These are phyloP conservation scores for Dicentrarchus labrax DNA, from an alignment of 2,113 vertebrate genomes.

Conservation along the genomic window DNA sequence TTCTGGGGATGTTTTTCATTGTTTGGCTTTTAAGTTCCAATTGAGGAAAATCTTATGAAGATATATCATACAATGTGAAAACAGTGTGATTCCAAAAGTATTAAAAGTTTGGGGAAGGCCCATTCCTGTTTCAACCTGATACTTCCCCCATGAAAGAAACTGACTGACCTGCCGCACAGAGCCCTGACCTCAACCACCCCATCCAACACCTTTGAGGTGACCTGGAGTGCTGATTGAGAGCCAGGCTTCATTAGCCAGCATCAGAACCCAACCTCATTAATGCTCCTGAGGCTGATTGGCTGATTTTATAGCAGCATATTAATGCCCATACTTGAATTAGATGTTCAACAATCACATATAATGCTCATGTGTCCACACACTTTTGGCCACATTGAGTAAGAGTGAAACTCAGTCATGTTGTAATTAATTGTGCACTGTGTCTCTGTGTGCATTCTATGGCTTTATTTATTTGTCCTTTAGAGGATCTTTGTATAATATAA, in stretches of 20 bases:
- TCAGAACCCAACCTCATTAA: neutral
- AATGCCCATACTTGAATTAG: neutral
- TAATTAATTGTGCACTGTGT: neutral
- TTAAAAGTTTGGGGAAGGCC: neutral
- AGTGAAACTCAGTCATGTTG: neutral
- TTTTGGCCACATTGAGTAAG: neutral
- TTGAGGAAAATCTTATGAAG: neutral
- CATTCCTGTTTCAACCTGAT: neutral
- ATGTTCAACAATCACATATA: neutral
- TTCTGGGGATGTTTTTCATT: neutral
- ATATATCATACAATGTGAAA: neutral
- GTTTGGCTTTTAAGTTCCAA: neutral
- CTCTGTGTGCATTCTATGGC: neutral
- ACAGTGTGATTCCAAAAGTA: neutral
- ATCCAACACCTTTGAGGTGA: neutral
- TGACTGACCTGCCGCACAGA: no score
- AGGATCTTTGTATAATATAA: neutral
- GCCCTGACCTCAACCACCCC: neutral
- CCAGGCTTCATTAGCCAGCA: neutral
- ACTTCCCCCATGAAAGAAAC: no score
- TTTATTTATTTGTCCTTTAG: neutral
- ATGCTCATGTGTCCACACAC: neutral
- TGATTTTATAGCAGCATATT: neutral
- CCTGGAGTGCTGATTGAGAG: no score
- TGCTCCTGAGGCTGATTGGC: neutral